Evolutionary conservation across 2,113 vertebrate species (phyloP).

Genomic region (Myodes glareolus): DNA sequence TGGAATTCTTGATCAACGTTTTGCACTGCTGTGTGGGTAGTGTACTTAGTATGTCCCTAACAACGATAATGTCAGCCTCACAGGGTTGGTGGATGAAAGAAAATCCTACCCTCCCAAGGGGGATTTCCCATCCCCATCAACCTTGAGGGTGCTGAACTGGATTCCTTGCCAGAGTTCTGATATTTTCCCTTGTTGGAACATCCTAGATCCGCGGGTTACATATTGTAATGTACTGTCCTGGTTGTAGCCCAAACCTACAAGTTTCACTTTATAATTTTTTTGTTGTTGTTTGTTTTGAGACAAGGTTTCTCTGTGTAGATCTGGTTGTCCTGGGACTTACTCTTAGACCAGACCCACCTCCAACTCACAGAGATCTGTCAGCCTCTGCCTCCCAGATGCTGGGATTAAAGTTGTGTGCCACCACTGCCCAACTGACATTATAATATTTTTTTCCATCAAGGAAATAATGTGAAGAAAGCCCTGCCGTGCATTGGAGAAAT

Average conservation of each 20-base stretch:
- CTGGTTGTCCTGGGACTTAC: no score
- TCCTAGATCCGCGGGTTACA: background rate
- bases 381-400: no score
- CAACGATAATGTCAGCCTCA: background rate
- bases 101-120: background rate
- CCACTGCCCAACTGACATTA: background rate
- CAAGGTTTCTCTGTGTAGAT: no score
- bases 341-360: no score
- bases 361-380: no score
- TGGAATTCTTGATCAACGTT: background rate
- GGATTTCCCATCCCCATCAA: background rate
- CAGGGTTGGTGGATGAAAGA: background rate
- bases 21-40: background rate
- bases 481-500: no score
- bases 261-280: background rate
- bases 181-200: background rate
- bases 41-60: background rate
- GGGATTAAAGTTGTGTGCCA: no score
- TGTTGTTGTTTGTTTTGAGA: no score
- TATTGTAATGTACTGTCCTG: background rate
- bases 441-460: constrained; percentile 16
- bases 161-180: no score
- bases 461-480: background rate
- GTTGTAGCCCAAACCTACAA: background rate
- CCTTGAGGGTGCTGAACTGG: background rate